Evolutionary conservation across 2,113 vertebrate genomes (phyloP).

Genomic region (Podiceps cristatus): DNA sequence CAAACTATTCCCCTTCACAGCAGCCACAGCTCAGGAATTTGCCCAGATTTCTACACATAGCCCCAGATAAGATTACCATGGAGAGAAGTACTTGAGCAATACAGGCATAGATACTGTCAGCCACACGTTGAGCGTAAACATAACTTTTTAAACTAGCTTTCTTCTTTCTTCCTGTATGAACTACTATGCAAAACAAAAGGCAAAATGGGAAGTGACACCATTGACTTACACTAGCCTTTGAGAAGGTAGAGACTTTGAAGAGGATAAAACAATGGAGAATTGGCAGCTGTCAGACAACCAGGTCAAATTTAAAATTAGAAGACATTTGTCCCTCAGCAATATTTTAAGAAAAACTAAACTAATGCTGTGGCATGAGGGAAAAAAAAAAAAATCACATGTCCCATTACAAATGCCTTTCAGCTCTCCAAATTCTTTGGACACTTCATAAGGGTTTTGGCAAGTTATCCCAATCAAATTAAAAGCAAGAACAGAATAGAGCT

Average conservation of each 20-base stretch:
- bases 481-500: neutral
- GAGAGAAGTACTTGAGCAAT: neutral
- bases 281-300: neutral
- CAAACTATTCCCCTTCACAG: neutral
- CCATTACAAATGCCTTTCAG: neutral
- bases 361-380: neutral
- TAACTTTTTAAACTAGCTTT: neutral
- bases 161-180: neutral
- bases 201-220: neutral
- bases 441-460: neutral
- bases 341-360: neutral
- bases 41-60: neutral
- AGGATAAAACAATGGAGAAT: neutral
- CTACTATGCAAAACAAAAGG: neutral
- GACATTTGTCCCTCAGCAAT: neutral
- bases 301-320: neutral
- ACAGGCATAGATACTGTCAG: neutral
- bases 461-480: neutral
- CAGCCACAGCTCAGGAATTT: neutral
- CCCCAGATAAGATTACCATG: neutral
- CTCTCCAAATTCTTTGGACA: rapidly evolving
- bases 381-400: neutral
- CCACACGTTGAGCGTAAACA: neutral
- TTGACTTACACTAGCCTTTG: neutral
- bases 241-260: neutral